Evolutionary conservation across 2,888 invertebrate species (phyloP).

Genomic region (Empis livida): DNA sequence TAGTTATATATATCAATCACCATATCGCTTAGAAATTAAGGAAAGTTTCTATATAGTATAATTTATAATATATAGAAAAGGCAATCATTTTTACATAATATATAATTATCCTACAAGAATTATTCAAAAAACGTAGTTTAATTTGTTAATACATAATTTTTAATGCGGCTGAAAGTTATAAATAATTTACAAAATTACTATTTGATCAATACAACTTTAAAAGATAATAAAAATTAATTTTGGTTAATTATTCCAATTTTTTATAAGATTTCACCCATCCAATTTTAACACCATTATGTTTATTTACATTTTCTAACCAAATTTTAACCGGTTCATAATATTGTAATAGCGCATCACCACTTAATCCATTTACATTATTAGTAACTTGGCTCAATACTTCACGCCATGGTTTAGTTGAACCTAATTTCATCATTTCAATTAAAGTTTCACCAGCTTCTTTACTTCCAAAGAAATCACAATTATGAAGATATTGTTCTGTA

Average conservation of each 20-base stretch:
- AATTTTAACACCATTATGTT: background rate
- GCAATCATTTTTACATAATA: too few relatives aligned
- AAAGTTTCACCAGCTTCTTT: constrained; percentile 59
- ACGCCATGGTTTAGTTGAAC: constrained; percentile 63
- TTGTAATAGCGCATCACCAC: constrained; percentile 44
- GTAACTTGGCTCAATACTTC: constrained; percentile 62
- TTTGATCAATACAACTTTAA: too few relatives aligned
- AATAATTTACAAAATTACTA: too few relatives aligned
- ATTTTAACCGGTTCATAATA: background rate
- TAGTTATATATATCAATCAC: too few relatives aligned
- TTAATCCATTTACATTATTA: constrained; percentile 57
- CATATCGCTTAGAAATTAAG: too few relatives aligned
- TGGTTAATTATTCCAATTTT: background rate
- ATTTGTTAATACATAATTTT: too few relatives aligned
- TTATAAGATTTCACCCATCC: background rate
- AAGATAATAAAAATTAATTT: too few relatives aligned
- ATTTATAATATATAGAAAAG: too few relatives aligned
- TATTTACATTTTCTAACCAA: background rate
- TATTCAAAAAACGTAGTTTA: too few relatives aligned
- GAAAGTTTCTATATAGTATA: too few relatives aligned
- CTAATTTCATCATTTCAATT: constrained; percentile 49
- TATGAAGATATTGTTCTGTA: constrained; percentile 56
- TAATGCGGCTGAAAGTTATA: too few relatives aligned
- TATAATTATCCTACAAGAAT: too few relatives aligned
- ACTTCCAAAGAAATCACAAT: constrained; percentile 74